phyloP scores from a whole-genome alignment of 2,888 invertebrate species.

The Limnephilus lunatus region DNA sequence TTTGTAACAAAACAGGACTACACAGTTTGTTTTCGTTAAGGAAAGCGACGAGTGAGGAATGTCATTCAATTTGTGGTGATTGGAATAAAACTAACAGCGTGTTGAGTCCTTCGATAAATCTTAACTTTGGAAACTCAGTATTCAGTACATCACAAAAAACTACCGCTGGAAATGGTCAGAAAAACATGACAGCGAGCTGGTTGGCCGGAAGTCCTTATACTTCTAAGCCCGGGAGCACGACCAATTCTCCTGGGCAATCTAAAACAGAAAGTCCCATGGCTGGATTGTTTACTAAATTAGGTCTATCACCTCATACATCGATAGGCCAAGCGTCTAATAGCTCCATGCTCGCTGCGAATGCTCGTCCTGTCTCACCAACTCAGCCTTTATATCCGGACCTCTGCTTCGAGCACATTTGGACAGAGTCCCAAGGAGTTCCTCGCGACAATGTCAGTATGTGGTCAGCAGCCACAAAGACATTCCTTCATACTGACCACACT shows the following conservation, averaged over 20 bases:
- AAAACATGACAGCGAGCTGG: conserved; percentile 71
- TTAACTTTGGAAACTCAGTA: conserved; percentile 68
- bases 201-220: conserved; percentile 72
- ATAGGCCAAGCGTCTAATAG: conserved; percentile 74
- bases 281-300: conserved; percentile 74
- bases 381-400: conserved; percentile 89
- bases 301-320: conserved; percentile 74
- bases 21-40: conserved; percentile 91
- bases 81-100: conserved; percentile 72
- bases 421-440: conserved; percentile 80
- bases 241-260: conserved; percentile 71
- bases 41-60: conserved; percentile 86
- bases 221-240: conserved; percentile 70
- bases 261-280: conserved; percentile 75
- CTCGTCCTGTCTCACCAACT: conserved; percentile 76
- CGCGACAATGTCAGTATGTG: conserved; percentile 69
- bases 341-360: conserved; percentile 75
- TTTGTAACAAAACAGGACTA: conserved; percentile 85
- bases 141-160: conserved; percentile 67
- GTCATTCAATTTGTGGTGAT: conserved; percentile 78
- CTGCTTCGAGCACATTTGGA: conserved; percentile 94
- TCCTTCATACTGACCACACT: conserved; percentile 90
- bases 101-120: conserved; percentile 74
- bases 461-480: conserved; percentile 85
- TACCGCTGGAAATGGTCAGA: conserved; percentile 41